These are phyloP conservation scores for Synergus laeviventris DNA, from an alignment of 2,888 invertebrate species.

Conservation along the genomic window DNA sequence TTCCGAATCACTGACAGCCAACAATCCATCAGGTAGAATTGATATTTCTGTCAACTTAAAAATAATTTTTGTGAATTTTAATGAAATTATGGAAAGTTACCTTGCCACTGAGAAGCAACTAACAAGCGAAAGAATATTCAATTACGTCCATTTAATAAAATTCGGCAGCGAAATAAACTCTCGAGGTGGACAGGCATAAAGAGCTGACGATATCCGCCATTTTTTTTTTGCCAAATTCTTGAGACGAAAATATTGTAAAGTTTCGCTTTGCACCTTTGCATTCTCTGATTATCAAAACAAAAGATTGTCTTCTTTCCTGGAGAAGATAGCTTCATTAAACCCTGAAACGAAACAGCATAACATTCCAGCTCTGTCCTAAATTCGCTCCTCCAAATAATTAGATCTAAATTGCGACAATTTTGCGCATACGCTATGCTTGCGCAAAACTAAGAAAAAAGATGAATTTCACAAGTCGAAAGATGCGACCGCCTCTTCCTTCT, in stretches of 20 bases:
- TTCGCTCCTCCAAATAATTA: not conserved
- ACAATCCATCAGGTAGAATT: conserved; percentile 67
- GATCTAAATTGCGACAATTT: not conserved
- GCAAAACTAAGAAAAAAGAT: not conserved
- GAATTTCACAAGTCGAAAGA: not conserved
- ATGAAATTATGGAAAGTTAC: not conserved
- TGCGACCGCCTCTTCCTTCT: not conserved
- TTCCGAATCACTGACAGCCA: conserved; percentile 67
- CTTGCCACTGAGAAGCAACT: not conserved
- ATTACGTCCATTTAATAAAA: not conserved
- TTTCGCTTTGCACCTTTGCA: no score
- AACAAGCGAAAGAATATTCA: not conserved
- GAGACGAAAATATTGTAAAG: not conserved
- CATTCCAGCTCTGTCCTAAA: not conserved
- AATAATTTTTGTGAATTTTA: not conserved
- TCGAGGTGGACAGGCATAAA: not conserved
- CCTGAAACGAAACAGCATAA: not conserved
- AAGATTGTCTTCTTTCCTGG: not conserved
- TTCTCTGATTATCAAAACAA: not conserved
- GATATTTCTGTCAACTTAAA: not conserved
- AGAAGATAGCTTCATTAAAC: not conserved
- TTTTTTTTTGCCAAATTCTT: not conserved
- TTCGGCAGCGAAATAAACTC: not conserved
- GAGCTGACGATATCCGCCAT: not conserved
- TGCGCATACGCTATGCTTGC: not conserved